A percentile compares a stretch with the other conserved stretches of the same genome.
Evolutionary conservation across 2,888 invertebrate species (phyloP).

Genomic region (Chalcosyrphus nemorum): DNA sequence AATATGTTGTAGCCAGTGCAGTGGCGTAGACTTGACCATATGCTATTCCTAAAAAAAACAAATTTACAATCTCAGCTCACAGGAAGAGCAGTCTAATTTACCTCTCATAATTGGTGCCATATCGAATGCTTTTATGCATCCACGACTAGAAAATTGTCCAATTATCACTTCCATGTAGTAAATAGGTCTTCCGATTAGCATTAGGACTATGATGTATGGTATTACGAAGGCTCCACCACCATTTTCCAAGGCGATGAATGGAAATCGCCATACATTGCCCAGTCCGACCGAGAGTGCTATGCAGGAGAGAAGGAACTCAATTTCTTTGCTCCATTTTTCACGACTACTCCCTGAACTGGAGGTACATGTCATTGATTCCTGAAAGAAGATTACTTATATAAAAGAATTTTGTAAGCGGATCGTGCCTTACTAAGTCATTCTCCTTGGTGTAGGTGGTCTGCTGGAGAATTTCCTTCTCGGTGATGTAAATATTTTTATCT

Average conservation of each 20-base stretch:
- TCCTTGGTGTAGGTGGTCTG: conserved; percentile 73
- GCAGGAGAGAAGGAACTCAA: conserved; percentile 86
- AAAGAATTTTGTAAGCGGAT: not conserved
- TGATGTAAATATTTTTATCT: conserved; percentile 69
- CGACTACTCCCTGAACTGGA: conserved; percentile 65
- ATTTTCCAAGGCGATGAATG: conserved; percentile 86
- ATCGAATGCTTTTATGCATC: conserved; percentile 86
- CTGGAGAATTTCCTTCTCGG: conserved; percentile 64
- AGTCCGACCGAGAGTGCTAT: conserved; percentile 85
- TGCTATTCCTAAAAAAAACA: conserved; percentile 82
- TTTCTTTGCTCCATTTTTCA: conserved; percentile 84
- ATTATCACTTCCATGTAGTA: conserved; percentile 88
- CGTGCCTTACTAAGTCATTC: conserved; percentile 75
- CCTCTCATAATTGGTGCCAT: conserved; percentile 88
- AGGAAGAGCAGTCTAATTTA: conserved; percentile 76
- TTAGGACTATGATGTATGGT: conserved; percentile 86
- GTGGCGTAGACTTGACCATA: conserved; percentile 84
- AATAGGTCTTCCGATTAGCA: conserved; percentile 86
- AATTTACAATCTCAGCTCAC: not conserved
- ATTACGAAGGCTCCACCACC: conserved; percentile 87
- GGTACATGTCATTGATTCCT: conserved; percentile 73
- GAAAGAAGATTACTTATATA: not conserved
- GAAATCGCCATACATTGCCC: conserved; percentile 87
- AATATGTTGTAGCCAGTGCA: conserved; percentile 86
- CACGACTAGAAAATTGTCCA: conserved; percentile 88